Percentiles rank a stretch among this genome's conserved stretches.
Conservation (phyloP, 2,888 invertebrate species). For the Tiphia femorata region DNA sequence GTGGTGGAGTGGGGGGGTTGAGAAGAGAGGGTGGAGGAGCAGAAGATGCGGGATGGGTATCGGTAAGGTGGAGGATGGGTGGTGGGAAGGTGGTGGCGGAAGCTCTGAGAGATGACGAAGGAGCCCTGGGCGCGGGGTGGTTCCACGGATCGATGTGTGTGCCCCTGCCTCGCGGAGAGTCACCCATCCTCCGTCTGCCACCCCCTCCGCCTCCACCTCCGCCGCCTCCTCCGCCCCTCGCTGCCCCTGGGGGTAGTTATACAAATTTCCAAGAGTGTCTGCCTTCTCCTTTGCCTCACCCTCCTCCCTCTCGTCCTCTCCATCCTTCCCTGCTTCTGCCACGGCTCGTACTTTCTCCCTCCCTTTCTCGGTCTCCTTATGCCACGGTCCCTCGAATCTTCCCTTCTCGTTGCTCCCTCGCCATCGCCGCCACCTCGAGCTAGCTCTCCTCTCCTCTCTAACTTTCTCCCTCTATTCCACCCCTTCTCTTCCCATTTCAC, state of each 20-base stretch:
- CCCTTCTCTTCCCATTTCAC: conserved; percentile 31
- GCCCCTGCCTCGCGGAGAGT: conserved; percentile 46
- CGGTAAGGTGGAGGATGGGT: conserved; percentile 13
- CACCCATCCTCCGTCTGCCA: conserved; percentile 33
- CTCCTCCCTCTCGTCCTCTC: conserved; percentile 18
- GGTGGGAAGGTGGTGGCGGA: conserved; percentile 37
- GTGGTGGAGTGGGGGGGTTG: conserved; percentile 11
- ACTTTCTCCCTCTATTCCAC: conserved; percentile 3
- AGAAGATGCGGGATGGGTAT: conserved; percentile 10
- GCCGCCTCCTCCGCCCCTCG: too few relatives aligned
- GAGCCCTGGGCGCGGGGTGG: conserved; percentile 54
- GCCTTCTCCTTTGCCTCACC: conserved; percentile 45
- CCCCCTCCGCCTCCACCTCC: conserved; percentile 13
- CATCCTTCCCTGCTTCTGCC: conserved; percentile 33
- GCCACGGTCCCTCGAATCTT: conserved; percentile 45
- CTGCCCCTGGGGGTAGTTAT: conserved; percentile 66
- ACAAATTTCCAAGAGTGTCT: conserved; percentile 69
- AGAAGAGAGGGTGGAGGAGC: neutral
- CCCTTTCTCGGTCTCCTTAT: conserved; percentile 36
- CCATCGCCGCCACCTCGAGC: conserved; percentile 20
- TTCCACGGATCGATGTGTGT: conserved; percentile 65
- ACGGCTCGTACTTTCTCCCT: conserved; percentile 18
- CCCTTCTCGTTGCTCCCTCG: conserved; percentile 17
- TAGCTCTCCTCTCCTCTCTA: conserved; percentile 41
- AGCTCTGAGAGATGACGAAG: conserved; percentile 61